Evolutionary conservation across 2,888 invertebrate species (phyloP), one percentile per base, ranked within the genome.

Genomic region (Lasioglossum pauxillum): DNA sequence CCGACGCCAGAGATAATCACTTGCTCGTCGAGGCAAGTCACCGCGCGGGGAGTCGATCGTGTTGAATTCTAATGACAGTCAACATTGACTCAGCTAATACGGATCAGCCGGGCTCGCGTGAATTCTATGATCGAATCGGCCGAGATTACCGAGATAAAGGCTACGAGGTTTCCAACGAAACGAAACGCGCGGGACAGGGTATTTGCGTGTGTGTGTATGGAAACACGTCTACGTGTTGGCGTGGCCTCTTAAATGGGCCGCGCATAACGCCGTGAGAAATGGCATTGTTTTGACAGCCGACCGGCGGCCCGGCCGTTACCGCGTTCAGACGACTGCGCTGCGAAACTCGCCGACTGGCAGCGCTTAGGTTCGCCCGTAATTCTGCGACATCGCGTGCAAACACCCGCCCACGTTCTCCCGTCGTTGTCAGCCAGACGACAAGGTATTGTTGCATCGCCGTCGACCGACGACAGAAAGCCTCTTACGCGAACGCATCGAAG

Each of bases 281-380:
- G 92, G 92, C 90, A 91, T 90, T 94, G 93, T 94, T 94, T 94
- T 94, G 94, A 94, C 94, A 94, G 93, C 92, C 90, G 86, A 88
- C 89, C 85, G 44, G 69, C 46, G 46, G 46, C 44, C 44, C 3
- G 12, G 44, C 76, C 75, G 49, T 46, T 67, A 31, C 71, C 12
- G 46, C 60, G 85, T 89, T 90, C 80, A 72, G 86, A 83, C 87
- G 80, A 81, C 78, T 85, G 84, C 82, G 86, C 84, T 89, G 88
- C 88, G 75, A 89, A 88, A 84, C 88, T 90, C 81, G 75, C 83
- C 44, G 80, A 76, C 60, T 73, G 44, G 44, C 57, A n/a, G 72
- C 75, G 81, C 82, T 82, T 83, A 78, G 35, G 41, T 12, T 60
- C 75, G 60, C 60, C 77, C 75, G 73, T 83, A 83, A 86, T 81